Base-by-base conservation (phyloP, 2,113 vertebrate genomes). In the Campylorhamphus procurvoides region DNA sequence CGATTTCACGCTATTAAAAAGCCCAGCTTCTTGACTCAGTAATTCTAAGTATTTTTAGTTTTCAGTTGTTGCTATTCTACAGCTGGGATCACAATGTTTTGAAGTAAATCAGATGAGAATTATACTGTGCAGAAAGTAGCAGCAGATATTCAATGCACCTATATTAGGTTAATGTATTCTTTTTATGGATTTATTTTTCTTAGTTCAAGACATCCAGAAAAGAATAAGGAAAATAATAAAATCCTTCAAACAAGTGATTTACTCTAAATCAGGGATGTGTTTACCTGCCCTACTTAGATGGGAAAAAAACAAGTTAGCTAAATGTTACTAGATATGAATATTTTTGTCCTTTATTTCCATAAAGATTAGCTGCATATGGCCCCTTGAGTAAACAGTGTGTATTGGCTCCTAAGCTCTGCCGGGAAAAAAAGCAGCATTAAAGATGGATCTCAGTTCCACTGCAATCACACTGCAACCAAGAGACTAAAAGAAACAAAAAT, bases 331-430 rank as follows among this genome's bases (percentile, higher is more conserved):
- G 96, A 97, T 97, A 96, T 94, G 96, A 98, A 98, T 98, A 97
- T 97, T 97, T 97, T 85, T 80, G 44, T 95, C 93, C 90, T 97
- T 96, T 97, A 97, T 98, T 98, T 98, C 97, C 97, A 97, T 98
- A 94, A 96, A 98, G 91, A 97, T 97, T 96, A 97, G 96, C 93
- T 97, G 94, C 94, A 62, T 55, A 86, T 66, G 76, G 95, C 94
- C 95, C 85, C 37, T 25, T 87, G 95, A 95, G 85, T 95, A 97
- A 97, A 95, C 93, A 93, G 75, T 40, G 53, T 37, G 58, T 88
- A 90, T 84, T 86, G 95, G 94, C 86, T 96, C 59, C 28, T 15
- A 12, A 93, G 58, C 83, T 94, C 96, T 95, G 13, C 4, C 4
- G 60, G 87, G 94, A 35, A 85, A 94, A 85, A 89, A 93, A 77